Evolutionary conservation across 2,888 invertebrate genomes (phyloP).

Genomic region (Cephonodes hylas): DNA sequence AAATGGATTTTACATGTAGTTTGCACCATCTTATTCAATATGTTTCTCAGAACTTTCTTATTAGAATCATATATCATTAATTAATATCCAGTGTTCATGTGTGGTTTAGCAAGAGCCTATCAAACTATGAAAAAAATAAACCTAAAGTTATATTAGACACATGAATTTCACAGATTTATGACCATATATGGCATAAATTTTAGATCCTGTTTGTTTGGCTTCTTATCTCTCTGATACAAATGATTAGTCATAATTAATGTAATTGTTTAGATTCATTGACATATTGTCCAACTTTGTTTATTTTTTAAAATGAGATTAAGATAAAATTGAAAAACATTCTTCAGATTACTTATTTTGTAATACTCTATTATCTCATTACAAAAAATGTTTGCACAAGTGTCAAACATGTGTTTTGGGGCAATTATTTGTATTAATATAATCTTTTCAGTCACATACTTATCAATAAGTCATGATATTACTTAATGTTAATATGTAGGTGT

Average conservation of each 20-base stretch:
- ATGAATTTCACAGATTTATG: too few relatives aligned
- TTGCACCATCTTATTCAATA: not conserved
- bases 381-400: too few relatives aligned
- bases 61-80: not conserved
- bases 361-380: not conserved
- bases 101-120: too few relatives aligned
- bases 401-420: too few relatives aligned
- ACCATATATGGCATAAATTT: not conserved
- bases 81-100: not conserved
- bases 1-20: not conserved
- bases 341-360: not conserved
- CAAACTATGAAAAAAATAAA: too few relatives aligned
- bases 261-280: not conserved
- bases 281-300: not conserved
- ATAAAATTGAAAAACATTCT: not conserved
- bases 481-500: too few relatives aligned
- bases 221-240: not conserved
- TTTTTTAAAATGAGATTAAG: not conserved
- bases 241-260: not conserved
- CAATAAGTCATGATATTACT: too few relatives aligned
- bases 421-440: too few relatives aligned
- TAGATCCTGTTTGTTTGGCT: conserved; percentile 1
- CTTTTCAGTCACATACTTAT: too few relatives aligned
- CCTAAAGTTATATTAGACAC: too few relatives aligned
- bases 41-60: not conserved